phyloP scores from a whole-genome alignment of 2,797 vertebrate genomes.

The Helarctos malayanus region DNA sequence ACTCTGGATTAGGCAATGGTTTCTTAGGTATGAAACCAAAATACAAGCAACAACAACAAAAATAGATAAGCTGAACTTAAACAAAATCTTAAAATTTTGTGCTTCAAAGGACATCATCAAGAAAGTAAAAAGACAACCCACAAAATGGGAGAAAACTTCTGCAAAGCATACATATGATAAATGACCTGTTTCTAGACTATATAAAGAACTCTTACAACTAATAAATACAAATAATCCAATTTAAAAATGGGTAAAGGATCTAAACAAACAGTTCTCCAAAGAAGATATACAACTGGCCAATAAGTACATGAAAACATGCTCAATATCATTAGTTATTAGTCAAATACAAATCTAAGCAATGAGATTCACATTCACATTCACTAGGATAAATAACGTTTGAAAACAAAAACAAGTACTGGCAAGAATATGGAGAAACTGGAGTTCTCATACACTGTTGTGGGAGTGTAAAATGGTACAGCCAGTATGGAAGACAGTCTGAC shows the following conservation, averaged over 20 bases:
- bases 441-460: neutral
- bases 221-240: neutral
- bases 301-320: neutral
- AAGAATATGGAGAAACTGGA: neutral
- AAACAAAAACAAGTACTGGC: neutral
- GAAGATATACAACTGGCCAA: neutral
- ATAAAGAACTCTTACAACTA: neutral
- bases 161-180: neutral
- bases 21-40: conserved; percentile 27
- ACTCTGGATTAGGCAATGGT: neutral
- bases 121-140: conserved; percentile 6
- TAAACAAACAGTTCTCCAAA: neutral
- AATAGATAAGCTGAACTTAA: neutral
- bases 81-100: neutral
- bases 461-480: neutral
- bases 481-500: conserved; percentile 20
- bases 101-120: conserved; percentile 12
- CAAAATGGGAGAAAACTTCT: neutral
- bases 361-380: neutral
- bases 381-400: neutral
- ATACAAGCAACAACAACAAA: neutral
- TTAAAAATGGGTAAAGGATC: neutral
- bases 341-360: conserved; percentile 36
- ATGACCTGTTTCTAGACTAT: neutral
- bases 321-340: conserved; percentile 5